These are phyloP conservation scores for Sturnira hondurensis DNA, from an alignment of 2,113 vertebrate species.

Conservation along the genomic window DNA sequence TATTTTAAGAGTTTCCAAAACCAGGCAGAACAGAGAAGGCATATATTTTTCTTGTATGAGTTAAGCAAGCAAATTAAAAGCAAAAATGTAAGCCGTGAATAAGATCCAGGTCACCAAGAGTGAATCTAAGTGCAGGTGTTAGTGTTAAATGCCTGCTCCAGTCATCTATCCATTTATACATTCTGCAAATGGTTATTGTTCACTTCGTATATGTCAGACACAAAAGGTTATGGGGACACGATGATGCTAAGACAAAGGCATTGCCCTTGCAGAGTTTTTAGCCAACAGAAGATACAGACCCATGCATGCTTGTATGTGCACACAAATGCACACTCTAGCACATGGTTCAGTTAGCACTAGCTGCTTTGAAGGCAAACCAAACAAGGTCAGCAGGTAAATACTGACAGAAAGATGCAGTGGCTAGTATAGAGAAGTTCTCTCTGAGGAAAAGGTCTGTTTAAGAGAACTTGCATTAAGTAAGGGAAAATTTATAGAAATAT, in stretches of 20 bases:
- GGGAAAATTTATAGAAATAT: background rate
- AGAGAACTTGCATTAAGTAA: background rate
- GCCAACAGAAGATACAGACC: background rate
- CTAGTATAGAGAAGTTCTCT: background rate
- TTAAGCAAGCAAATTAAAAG: background rate
- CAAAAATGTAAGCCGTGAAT: background rate
- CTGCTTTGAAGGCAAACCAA: background rate
- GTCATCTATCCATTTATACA: background rate
- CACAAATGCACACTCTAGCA: background rate
- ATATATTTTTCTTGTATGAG: background rate
- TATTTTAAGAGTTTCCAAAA: background rate
- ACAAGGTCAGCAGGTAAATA: background rate
- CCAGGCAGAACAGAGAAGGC: background rate
- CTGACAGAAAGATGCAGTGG: accelerated
- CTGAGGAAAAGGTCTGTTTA: background rate
- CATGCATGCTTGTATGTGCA: background rate
- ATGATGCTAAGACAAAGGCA: background rate
- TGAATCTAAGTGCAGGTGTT: background rate
- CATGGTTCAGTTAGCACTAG: background rate
- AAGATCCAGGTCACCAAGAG: background rate
- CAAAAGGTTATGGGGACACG: background rate
- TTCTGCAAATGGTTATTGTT: background rate
- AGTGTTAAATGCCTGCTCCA: background rate
- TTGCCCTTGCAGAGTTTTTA: background rate
- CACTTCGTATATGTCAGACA: background rate